phyloP scores from a whole-genome alignment of 2,113 vertebrate genomes.

The Eubucco bourcierii region DNA sequence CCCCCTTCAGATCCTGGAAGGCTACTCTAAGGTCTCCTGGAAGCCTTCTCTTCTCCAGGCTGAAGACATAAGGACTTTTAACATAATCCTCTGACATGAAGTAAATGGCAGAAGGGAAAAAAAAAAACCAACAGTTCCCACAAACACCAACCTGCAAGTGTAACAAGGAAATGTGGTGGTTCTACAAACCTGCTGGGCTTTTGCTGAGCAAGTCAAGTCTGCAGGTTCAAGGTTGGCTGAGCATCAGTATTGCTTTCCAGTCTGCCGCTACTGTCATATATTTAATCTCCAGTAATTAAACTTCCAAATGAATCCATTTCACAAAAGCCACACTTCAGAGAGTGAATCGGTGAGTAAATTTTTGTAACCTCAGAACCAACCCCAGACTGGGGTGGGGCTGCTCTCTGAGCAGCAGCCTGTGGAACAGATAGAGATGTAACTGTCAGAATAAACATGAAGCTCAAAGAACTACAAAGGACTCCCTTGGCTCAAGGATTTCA shows the following conservation, averaged over 20 bases:
- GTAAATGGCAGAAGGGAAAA: not conserved
- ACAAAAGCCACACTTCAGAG: conserved; percentile 26
- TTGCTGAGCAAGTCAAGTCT: conserved; percentile 37
- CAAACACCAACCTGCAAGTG: not conserved
- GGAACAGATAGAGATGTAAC: conserved; percentile 19
- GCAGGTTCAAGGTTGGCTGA: conserved; percentile 43
- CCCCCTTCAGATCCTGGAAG: no score
- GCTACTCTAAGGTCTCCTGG: no score
- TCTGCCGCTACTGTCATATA: conserved; percentile 37
- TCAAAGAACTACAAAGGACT: not conserved
- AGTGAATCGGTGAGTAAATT: conserved; percentile 43
- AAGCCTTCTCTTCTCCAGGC: no score
- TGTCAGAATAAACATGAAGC: conserved; percentile 1
- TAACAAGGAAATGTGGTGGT: not conserved
- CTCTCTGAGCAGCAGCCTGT: not conserved
- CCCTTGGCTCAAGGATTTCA: not conserved
- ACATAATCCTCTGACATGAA: not conserved
- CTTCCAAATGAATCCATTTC: conserved; percentile 51
- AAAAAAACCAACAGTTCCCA: not conserved
- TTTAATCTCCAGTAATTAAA: conserved; percentile 69
- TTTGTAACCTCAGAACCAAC: not conserved
- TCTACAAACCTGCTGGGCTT: conserved; percentile 3
- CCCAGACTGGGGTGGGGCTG: not conserved
- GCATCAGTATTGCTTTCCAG: conserved; percentile 46
- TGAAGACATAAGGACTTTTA: conserved; percentile 3